Percentiles rank a stretch among this genome's conserved stretches.
These are phyloP conservation scores for Rhagoletis zephyria DNA, from an alignment of 1,140 invertebrate genomes.

Conservation along the genomic window DNA sequence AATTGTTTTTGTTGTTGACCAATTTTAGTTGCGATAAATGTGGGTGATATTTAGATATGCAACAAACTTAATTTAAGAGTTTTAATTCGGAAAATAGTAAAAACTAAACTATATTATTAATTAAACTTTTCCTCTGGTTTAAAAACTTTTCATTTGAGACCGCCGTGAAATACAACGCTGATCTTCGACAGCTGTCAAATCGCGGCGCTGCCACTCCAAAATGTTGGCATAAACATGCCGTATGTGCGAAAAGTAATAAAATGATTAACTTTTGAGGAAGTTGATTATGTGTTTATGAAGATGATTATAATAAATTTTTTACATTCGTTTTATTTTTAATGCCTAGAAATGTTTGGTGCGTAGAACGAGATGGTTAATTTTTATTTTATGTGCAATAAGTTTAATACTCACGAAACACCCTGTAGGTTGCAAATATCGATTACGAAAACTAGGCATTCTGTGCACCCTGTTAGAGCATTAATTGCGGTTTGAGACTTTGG, in stretches of 20 bases:
- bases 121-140: background rate
- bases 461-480: background rate
- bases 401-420: too few species aligned
- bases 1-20: background rate
- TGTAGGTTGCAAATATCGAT: too few species aligned
- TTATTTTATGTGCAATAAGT: too few species aligned
- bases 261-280: too few species aligned
- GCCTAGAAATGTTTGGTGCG: too few species aligned
- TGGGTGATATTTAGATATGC: too few species aligned
- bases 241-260: background rate
- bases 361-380: too few species aligned
- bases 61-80: too few species aligned
- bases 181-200: background rate
- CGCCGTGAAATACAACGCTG: background rate
- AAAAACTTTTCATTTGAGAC: background rate
- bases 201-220: background rate
- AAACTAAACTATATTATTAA: background rate
- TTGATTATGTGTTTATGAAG: too few species aligned
- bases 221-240: background rate
- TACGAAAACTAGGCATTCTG: background rate
- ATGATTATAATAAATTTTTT: too few species aligned
- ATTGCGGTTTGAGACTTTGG: background rate
- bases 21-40: background rate
- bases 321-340: too few species aligned
- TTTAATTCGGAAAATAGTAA: too few species aligned